Percentiles rank a stretch among this genome's conserved stretches.
These are phyloP conservation scores for Jacana jacana DNA, from an alignment of 2,113 vertebrate genomes.

Conservation along the genomic window DNA sequence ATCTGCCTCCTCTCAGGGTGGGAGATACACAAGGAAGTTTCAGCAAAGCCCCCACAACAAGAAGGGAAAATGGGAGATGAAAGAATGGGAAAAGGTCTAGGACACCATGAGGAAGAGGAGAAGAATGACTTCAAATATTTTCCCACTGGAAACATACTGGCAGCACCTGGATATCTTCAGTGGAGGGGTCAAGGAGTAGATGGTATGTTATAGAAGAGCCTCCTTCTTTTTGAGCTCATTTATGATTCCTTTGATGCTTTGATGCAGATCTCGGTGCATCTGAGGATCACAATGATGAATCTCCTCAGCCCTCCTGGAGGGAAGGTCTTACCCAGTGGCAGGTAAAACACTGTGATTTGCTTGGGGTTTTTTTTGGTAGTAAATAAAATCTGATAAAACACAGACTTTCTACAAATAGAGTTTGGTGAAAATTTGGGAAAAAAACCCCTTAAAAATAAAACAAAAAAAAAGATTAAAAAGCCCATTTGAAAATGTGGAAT, in stretches of 20 bases:
- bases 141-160: neutral
- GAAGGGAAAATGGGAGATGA: neutral
- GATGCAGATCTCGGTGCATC: fast-evolving
- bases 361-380: neutral
- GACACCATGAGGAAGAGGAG: neutral
- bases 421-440: neutral
- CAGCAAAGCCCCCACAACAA: neutral
- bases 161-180: neutral
- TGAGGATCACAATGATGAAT: neutral
- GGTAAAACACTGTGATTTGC: neutral
- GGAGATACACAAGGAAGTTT: neutral
- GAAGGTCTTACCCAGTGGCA: neutral
- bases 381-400: neutral
- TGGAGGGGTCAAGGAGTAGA: neutral
- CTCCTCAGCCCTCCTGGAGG: neutral
- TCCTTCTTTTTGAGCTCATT: neutral
- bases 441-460: neutral
- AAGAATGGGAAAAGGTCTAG: neutral
- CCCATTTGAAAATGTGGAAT: neutral
- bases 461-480: neutral
- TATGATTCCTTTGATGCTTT: neutral
- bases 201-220: neutral
- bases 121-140: neutral
- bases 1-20: neutral
- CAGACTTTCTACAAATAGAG: neutral